Conservation (phyloP, 2,888 invertebrate species). For the Drosophila siamana region DNA sequence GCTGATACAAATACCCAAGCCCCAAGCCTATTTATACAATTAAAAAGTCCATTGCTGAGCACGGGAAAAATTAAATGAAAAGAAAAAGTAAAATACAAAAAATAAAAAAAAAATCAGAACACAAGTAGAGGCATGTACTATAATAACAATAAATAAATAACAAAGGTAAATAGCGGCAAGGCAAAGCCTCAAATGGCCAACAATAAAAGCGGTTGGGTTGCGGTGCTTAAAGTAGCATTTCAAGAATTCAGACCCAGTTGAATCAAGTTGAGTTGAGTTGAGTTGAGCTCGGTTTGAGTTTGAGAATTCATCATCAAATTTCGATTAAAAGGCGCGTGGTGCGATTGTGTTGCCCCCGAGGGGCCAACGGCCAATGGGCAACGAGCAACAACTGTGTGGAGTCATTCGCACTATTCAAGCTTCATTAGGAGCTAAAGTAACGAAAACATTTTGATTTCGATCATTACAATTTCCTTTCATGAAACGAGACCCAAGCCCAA, state of each 20-base stretch:
- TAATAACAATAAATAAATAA: constrained; percentile 80
- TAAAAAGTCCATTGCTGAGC: constrained; percentile 45
- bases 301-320: constrained; percentile 80
- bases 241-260: constrained; percentile 37
- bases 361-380: constrained; percentile 22
- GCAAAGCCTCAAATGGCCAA: constrained; percentile 61
- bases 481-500: constrained; percentile 30
- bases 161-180: constrained; percentile 73
- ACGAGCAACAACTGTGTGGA: constrained; percentile 48
- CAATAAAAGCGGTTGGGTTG: constrained; percentile 46
- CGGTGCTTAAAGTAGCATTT: constrained; percentile 54
- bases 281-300: constrained; percentile 30
- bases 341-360: constrained; percentile 50
- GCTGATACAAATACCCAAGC: constrained; percentile 47
- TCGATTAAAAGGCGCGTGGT: constrained; percentile 79
- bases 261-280: constrained; percentile 25
- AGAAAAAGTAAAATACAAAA: constrained; percentile 20
- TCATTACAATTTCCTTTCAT: constrained; percentile 81
- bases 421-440: constrained; percentile 81
- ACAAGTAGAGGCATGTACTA: constrained; percentile 63
- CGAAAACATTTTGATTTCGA: constrained; percentile 80
- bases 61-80: constrained; percentile 25
- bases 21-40: constrained; percentile 65
- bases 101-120: constrained; percentile 49
- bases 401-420: constrained; percentile 81